Base-by-base conservation (phyloP, 2,797 vertebrate species). In the Sebastes goodei region DNA sequence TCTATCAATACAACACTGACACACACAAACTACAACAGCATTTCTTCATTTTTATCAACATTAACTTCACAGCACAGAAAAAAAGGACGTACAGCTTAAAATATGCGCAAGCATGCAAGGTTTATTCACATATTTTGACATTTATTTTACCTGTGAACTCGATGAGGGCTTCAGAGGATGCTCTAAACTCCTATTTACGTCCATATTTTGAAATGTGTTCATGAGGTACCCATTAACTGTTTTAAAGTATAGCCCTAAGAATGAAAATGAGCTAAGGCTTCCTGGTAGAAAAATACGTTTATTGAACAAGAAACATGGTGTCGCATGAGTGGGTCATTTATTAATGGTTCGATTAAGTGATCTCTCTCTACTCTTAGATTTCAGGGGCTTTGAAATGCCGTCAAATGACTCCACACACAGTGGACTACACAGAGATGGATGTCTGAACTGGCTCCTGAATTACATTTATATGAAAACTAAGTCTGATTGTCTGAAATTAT, bases 231-330 rank as follows among this genome's bases (percentile, higher is more conserved):
- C 6, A 35, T 10, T 68, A 30, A 64, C 23, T 77, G 55, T 62
- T 62, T 73, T 42, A 52, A 65, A 59, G 12, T 8, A 53, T n/a
- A 21, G n/a, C 38, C 68, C 15, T 92, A 78, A 84, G 33, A 92
- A 92, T 86, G 81, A 94, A 92, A 83, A 80, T 86, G 86, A 84
- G 71, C 88, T 93, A 89, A 91, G 85, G 83, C 94, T 90, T 96
- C 92, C 96, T 95, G 95, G 96, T 97, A 97, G 95, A 97, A 98
- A 98, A 98, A 97, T 96, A 97, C 84, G 93, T 97, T 98, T 97
- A 98, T 98, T 98, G 94, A 96, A 96, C 86, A 94, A 95, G 88
- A 96, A 94, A 95, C 90, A 92, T 92, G 92, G 88, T 85, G 78
- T 94, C 88, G 90, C 89, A 92, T 87, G 90, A 93, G 89, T 92